Conservation (phyloP, 2,888 invertebrate species). For the Harpagoxenus sublaevis region DNA sequence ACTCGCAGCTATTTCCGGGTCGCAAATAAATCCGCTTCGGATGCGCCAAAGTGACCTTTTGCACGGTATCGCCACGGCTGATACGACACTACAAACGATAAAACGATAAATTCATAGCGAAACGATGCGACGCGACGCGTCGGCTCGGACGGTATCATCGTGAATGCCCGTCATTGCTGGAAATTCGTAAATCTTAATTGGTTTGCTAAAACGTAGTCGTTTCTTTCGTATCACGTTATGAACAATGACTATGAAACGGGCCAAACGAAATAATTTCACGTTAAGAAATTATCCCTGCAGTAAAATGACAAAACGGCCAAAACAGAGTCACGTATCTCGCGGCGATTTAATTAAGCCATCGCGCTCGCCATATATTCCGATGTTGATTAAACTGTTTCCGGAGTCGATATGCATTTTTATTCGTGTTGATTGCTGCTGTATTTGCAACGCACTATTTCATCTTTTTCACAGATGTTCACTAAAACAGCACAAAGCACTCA, state of each 20-base stretch:
- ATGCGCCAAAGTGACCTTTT: constrained; percentile 39
- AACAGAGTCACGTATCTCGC: constrained; percentile 22
- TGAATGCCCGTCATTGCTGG: constrained; percentile 61
- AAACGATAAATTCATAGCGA: constrained; percentile 70
- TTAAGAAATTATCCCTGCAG: constrained; percentile 36
- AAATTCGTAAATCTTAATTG: constrained; percentile 74
- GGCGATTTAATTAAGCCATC: constrained; percentile 52
- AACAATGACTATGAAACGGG: not conserved
- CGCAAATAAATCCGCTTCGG: constrained; percentile 64
- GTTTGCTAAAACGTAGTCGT: constrained; percentile 3
- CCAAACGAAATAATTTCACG: constrained; percentile 44
- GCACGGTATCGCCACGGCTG: constrained; percentile 28
- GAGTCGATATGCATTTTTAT: constrained; percentile 38
- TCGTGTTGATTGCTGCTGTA: constrained; percentile 27
- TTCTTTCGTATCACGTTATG: constrained; percentile 12
- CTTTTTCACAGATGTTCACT: constrained; percentile 20
- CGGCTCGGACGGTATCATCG: constrained; percentile 58
- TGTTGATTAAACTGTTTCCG: constrained; percentile 45
- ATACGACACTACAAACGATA: constrained; percentile 59
- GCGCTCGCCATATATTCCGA: constrained; percentile 9
- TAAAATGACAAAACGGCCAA: constrained; percentile 12
- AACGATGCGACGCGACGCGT: constrained; percentile 50
- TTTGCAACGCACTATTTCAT: constrained; percentile 7
- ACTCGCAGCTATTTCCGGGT: constrained; percentile 47
- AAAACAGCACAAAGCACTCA: not conserved